A percentile compares a stretch with the other conserved stretches of the same genome.
Conservation (phyloP, 2,113 vertebrate genomes). For the Regulus satrapa region DNA sequence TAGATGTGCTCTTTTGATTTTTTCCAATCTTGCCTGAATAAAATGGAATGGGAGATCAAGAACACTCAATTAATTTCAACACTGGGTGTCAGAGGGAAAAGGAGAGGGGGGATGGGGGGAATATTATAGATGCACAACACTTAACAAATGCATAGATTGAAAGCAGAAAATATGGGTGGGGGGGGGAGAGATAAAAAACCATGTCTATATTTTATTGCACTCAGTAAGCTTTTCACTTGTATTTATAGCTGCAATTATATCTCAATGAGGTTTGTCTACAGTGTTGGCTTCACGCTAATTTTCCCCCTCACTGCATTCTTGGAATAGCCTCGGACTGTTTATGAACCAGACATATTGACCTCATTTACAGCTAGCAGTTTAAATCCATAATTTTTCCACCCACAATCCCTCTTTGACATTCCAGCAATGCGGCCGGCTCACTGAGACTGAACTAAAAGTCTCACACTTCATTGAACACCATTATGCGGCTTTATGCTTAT, state of each 20-base stretch:
- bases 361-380: slow-evolving; percentile 92
- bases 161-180: slow-evolving; percentile 68
- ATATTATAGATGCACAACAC: slow-evolving; percentile 74
- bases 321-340: slow-evolving; percentile 94
- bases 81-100: slow-evolving; percentile 73
- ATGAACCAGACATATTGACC: slow-evolving; percentile 97
- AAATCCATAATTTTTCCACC: slow-evolving; percentile 90
- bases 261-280: slow-evolving; percentile 92
- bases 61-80: slow-evolving; percentile 84
- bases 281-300: slow-evolving; percentile 92
- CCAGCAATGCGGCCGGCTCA: slow-evolving; percentile 80
- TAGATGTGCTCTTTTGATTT: slow-evolving; percentile 83
- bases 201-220: slow-evolving; percentile 83
- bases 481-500: slow-evolving; percentile 93
- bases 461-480: slow-evolving; percentile 97
- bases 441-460: slow-evolving; percentile 97
- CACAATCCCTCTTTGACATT: slow-evolving; percentile 89
- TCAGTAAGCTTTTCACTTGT: slow-evolving; percentile 83
- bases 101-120: slow-evolving; percentile 39
- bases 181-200: slow-evolving; percentile 67
- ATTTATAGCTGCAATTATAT: slow-evolving; percentile 91
- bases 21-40: slow-evolving; percentile 78
- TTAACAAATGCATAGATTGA: slow-evolving; percentile 80
- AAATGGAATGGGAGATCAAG: slow-evolving; percentile 82
- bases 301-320: slow-evolving; percentile 87